Conservation (phyloP, 2,888 invertebrate species). For the Cancer borealis region DNA sequence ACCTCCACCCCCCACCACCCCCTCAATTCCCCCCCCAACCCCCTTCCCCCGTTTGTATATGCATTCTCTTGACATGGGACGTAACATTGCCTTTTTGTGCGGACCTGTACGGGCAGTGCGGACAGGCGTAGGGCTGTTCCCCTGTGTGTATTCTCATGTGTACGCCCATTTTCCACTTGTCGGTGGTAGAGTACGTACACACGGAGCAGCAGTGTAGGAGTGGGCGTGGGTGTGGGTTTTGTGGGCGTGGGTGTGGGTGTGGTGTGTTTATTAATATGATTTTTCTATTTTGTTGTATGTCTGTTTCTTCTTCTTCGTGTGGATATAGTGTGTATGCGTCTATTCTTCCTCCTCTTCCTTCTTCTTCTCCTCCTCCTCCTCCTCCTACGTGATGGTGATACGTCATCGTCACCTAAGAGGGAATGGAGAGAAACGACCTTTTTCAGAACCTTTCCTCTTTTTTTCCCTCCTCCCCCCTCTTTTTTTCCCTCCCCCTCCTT, state of each 20-base stretch:
- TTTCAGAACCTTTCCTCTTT: too few relatives aligned
- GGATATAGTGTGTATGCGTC: neutral
- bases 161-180: constrained; percentile 27
- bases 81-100: constrained; percentile 47
- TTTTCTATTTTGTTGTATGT: neutral
- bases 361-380: constrained; percentile 5
- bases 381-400: neutral
- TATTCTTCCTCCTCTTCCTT: neutral
- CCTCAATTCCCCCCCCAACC: neutral
- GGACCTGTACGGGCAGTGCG: constrained; percentile 53
- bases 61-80: constrained; percentile 50
- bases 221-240: neutral
- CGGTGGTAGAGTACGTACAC: neutral
- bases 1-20: neutral
- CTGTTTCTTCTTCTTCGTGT: neutral
- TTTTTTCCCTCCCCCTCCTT: neutral
- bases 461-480: neutral
- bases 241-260: neutral
- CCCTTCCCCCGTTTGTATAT: neutral
- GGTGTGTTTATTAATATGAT: neutral
- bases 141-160: constrained; percentile 56
- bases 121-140: constrained; percentile 59
- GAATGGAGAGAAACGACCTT: too few relatives aligned
- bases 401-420: too few relatives aligned
- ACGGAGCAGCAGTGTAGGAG: neutral